Evolutionary conservation across 2,797 vertebrate genomes (phyloP), one percentile per base, ranked within the genome.

Genomic region (Mareca strepera): DNA sequence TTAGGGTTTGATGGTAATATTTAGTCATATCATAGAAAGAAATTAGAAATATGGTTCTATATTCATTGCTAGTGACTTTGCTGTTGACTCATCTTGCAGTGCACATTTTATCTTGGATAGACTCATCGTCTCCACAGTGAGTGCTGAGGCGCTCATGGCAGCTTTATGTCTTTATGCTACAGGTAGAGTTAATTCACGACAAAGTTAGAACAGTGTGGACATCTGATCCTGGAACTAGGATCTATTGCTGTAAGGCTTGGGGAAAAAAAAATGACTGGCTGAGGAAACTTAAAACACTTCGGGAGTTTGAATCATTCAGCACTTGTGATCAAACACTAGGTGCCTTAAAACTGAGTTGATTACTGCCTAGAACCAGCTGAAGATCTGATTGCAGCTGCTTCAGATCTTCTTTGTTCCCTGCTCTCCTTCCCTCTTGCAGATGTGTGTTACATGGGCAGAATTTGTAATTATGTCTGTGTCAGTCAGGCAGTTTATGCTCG

Each of bases 101-200:
- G n/a, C 5, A 20, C 7, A 0, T 66, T 53, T 66, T 8, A 4
- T 11, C 8, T 48, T 15, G 14, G 39, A 1, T 14, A 18, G 66
- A 5, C 25, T 75, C 41, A 28, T 25, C 29, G 35, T 11, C 12
- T 63, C 15, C 4, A 4, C 33, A 12, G 22, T 6, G 10, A 62
- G 15, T 18, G 10, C 17, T 3, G 16, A 64, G 39, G 21, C 29
- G 11, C 48, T 44, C 6, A 7, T 17, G 6, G 46, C 29, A 74
- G 8, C 11, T 66, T 39, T 52, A 5, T 17, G 28, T n/a, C 6
- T 55, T 64, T 55, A 18, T 35, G 9, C 28, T 69, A 10, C 9
- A 55, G 28, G 7, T 64, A 22, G 17, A 74, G n/a, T 12, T 59
- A 60, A 69, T 74, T 64, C 35, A 41, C 17, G 21, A 41, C 17